A percentile compares a stretch with the other conserved stretches of the same genome.
phyloP scores from a whole-genome alignment of 1,140 invertebrate species.

The Glossosoma conforme region DNA sequence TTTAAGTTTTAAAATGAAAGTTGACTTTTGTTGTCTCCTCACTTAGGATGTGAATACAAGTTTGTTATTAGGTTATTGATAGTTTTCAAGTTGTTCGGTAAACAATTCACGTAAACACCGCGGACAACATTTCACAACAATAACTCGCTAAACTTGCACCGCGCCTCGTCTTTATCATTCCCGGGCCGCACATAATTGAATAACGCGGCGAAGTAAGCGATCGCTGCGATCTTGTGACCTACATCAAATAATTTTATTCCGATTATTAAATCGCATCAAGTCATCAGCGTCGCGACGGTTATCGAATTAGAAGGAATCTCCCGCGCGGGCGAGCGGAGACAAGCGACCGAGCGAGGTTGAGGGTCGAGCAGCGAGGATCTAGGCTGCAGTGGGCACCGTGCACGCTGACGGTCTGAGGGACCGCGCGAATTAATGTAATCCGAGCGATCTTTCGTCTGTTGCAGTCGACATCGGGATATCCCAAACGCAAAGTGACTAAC shows the following conservation, averaged over 20 bases:
- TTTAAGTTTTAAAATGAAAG: too few species aligned
- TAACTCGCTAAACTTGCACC: too few species aligned
- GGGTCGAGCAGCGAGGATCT: conserved; percentile 24
- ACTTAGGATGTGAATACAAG: too few species aligned
- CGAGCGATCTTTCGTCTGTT: conserved; percentile 30
- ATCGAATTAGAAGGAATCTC: conserved; percentile 22
- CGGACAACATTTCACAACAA: too few species aligned
- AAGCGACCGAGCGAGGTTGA: neutral
- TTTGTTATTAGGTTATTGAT: too few species aligned
- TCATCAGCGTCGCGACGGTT: conserved; percentile 22
- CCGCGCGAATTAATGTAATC: conserved; percentile 27
- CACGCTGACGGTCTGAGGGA: too few species aligned
- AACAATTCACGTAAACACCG: too few species aligned
- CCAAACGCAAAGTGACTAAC: conserved; percentile 32
- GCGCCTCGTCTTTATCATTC: neutral
- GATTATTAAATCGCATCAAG: conserved; percentile 30
- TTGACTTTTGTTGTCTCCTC: too few species aligned
- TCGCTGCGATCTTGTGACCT: conserved; percentile 18
- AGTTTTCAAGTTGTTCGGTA: too few species aligned
- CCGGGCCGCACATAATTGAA: neutral
- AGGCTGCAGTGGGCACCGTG: conserved; percentile 38
- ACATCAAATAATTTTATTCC: conserved; percentile 26
- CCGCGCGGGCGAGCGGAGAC: conserved; percentile 1
- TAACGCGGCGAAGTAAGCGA: neutral
- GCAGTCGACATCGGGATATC: conserved; percentile 31